A percentile compares a stretch with the other conserved stretches of the same genome.
phyloP scores from a whole-genome alignment of 2,113 vertebrate genomes.

The Pogona vitticeps region DNA sequence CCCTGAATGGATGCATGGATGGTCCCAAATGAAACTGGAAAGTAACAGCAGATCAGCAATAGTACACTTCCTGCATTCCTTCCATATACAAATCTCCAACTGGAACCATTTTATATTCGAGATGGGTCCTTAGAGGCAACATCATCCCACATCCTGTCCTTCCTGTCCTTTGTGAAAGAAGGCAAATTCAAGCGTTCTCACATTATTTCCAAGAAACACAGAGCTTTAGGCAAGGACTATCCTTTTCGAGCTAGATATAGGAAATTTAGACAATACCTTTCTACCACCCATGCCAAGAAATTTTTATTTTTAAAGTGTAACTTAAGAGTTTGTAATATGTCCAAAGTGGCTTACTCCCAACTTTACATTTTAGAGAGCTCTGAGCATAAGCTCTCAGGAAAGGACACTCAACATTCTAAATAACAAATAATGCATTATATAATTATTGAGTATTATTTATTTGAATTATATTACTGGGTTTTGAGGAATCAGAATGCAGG shows the following conservation, averaged over 20 bases:
- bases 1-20: constrained; percentile 1
- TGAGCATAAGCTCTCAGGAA: neutral
- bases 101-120: constrained; percentile 11
- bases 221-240: neutral
- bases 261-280: neutral
- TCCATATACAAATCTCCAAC: neutral
- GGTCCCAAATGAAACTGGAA: neutral
- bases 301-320: neutral
- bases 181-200: constrained; percentile 10
- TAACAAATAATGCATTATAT: neutral
- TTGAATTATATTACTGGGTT: neutral
- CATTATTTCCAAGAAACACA: neutral
- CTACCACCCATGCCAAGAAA: neutral
- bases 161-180: neutral
- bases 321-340: neutral
- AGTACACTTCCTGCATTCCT: neutral
- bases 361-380: neutral
- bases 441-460: neutral
- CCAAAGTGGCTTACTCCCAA: neutral
- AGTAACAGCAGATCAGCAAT: neutral
- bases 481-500: neutral
- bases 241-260: neutral
- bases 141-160: neutral
- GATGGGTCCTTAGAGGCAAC: constrained; percentile 14
- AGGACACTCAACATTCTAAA: neutral